Evolutionary conservation across 2,888 invertebrate genomes (phyloP).

Genomic region (Selenia dentaria): DNA sequence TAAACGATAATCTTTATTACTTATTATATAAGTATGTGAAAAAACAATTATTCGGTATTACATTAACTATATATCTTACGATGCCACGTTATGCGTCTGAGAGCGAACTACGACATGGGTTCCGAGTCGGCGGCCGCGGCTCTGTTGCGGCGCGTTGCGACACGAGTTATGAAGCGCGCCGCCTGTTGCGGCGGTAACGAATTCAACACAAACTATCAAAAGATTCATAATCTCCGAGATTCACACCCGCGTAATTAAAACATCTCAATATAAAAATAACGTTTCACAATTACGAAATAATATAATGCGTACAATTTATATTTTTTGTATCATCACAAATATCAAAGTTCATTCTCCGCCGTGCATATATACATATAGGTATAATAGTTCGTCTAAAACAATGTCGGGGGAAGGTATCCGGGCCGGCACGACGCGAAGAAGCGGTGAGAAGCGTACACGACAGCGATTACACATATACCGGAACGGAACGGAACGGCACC

Average conservation of each 20-base stretch:
- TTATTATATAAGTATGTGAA: constrained; percentile 80
- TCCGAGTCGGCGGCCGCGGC: constrained; percentile 31
- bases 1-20: constrained; percentile 72
- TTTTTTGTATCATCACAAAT: constrained; percentile 69
- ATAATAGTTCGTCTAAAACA: constrained; percentile 55
- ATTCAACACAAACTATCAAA: constrained; percentile 31
- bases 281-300: constrained; percentile 66
- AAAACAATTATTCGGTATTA: constrained; percentile 70
- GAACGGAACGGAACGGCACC: constrained; percentile 67
- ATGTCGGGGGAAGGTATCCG: constrained; percentile 42
- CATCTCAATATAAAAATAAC: constrained; percentile 76
- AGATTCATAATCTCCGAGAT: constrained; percentile 44
- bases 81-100: constrained; percentile 53
- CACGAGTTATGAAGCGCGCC: not conserved
- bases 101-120: constrained; percentile 56
- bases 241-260: constrained; percentile 55
- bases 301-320: constrained; percentile 63
- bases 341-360: constrained; percentile 68
- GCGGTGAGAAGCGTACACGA: constrained; percentile 80
- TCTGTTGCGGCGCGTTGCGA: constrained; percentile 6
- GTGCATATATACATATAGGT: constrained; percentile 79
- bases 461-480: constrained; percentile 73
- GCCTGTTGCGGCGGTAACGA: not conserved
- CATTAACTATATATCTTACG: constrained; percentile 63
- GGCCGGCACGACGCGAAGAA: constrained; percentile 53